A percentile compares a stretch with the other conserved stretches of the same genome.
Evolutionary conservation across 1,140 invertebrate genomes (phyloP).

Genomic region (Episyrphus balteatus): DNA sequence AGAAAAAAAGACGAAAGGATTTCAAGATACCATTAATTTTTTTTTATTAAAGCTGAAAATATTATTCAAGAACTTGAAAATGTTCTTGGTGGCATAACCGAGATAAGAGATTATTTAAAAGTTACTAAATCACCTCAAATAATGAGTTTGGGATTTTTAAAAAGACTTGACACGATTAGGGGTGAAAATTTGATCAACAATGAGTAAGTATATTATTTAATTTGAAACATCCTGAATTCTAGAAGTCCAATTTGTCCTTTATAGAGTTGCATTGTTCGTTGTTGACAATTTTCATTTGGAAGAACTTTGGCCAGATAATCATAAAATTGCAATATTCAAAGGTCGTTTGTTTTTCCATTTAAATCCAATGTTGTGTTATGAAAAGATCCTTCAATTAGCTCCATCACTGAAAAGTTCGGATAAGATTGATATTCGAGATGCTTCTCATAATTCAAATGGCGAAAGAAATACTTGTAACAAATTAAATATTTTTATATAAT

Average conservation of each 20-base stretch:
- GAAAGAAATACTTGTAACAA: constrained; percentile 75
- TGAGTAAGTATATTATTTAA: constrained; percentile 10
- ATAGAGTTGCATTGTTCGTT: constrained; percentile 56
- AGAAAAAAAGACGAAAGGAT: background rate
- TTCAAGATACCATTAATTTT: too few species aligned
- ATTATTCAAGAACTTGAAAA: constrained; percentile 46
- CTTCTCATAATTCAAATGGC: constrained; percentile 79
- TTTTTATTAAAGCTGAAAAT: constrained; percentile 13
- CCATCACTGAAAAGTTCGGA: constrained; percentile 10
- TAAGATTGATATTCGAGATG: constrained; percentile 55
- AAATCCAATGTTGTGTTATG: constrained; percentile 84
- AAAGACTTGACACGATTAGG: constrained; percentile 36
- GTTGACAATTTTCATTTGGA: constrained; percentile 86
- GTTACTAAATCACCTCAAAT: constrained; percentile 64
- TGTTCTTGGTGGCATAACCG: constrained; percentile 58
- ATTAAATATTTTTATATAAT: constrained; percentile 37
- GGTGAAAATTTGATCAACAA: constrained; percentile 22
- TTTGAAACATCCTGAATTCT: background rate
- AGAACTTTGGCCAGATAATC: constrained; percentile 71
- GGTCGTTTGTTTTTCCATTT: constrained; percentile 80
- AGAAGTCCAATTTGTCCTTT: background rate
- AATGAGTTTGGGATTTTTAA: constrained; percentile 66
- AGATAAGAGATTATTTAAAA: constrained; percentile 68
- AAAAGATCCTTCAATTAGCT: constrained; percentile 51
- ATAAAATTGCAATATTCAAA: constrained; percentile 41